Conservation (phyloP, 2,888 invertebrate species). For the Anoplius nigerrimus region DNA sequence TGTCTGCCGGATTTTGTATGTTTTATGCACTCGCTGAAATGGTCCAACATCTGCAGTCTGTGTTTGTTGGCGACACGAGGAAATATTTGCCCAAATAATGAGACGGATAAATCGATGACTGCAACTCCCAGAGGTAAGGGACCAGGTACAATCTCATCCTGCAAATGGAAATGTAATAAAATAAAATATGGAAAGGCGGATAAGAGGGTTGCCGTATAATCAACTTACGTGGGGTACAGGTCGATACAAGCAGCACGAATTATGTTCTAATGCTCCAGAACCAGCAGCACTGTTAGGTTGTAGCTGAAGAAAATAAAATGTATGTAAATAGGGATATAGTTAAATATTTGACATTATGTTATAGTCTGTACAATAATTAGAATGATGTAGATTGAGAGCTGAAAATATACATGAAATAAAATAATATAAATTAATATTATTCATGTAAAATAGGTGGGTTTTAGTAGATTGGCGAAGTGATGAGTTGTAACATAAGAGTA, state of each 20-base stretch:
- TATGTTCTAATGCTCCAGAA: slow-evolving; percentile 97
- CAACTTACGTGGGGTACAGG: slow-evolving; percentile 78
- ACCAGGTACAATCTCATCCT: slow-evolving; percentile 82
- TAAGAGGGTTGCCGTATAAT: background rate
- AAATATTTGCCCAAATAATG: slow-evolving; percentile 95
- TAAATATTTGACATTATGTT: background rate
- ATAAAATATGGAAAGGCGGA: background rate
- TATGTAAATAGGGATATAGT: background rate
- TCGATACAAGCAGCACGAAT: slow-evolving; percentile 93
- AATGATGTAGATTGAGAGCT: background rate
- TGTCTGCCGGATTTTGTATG: slow-evolving; percentile 95
- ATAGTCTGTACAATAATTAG: slow-evolving; percentile 7
- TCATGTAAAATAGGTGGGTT: slow-evolving; percentile 15
- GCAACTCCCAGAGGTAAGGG: slow-evolving; percentile 95
- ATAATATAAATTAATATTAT: slow-evolving; percentile 19
- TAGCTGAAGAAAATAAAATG: slow-evolving; percentile 79
- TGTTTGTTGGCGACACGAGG: slow-evolving; percentile 97
- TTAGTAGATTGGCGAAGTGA: background rate
- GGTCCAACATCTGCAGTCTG: slow-evolving; percentile 97
- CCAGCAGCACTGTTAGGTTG: slow-evolving; percentile 96
- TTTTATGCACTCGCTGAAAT: slow-evolving; percentile 95
- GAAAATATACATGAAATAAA: slow-evolving; percentile 14
- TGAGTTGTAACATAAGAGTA: slow-evolving; percentile 9
- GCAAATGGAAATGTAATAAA: slow-evolving; percentile 31
- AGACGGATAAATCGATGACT: slow-evolving; percentile 95